These are phyloP conservation scores for Gymnorhina tibicen DNA, from an alignment of 2,113 vertebrate species.

Conservation along the genomic window DNA sequence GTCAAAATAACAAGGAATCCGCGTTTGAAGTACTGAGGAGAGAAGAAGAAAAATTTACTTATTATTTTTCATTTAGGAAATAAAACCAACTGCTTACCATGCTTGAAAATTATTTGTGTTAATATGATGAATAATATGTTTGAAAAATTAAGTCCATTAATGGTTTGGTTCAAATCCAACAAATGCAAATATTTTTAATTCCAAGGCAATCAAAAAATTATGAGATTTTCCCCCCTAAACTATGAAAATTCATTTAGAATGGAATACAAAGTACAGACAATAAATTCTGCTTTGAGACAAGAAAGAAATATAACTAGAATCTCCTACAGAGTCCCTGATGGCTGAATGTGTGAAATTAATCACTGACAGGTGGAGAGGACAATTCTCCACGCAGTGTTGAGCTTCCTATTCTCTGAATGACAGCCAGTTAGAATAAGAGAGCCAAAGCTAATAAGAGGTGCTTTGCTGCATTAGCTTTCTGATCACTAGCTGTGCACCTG, in stretches of 20 bases:
- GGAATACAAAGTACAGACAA: slow-evolving; percentile 14
- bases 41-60: background rate
- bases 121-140: background rate
- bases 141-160: background rate
- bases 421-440: slow-evolving; percentile 71
- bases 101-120: background rate
- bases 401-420: slow-evolving; percentile 65
- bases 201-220: background rate
- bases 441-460: slow-evolving; percentile 70
- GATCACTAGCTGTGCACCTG: slow-evolving; percentile 23
- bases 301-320: slow-evolving; percentile 56
- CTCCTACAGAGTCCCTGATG: slow-evolving; percentile 56
- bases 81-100: background rate
- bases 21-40: background rate
- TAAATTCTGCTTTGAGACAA: slow-evolving; percentile 23
- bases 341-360: slow-evolving; percentile 70
- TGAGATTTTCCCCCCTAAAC: background rate
- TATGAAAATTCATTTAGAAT: slow-evolving; percentile 44
- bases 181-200: slow-evolving; percentile 10
- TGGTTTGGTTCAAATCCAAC: background rate
- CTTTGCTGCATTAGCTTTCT: slow-evolving; percentile 67
- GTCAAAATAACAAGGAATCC: background rate
- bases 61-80: background rate
- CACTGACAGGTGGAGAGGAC: slow-evolving; percentile 68
- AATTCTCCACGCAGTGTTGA: slow-evolving; percentile 61